Percentiles rank a stretch among this genome's conserved stretches.
Evolutionary conservation across 2,797 vertebrate genomes (phyloP).

Genomic region (Caiman crocodilus): DNA sequence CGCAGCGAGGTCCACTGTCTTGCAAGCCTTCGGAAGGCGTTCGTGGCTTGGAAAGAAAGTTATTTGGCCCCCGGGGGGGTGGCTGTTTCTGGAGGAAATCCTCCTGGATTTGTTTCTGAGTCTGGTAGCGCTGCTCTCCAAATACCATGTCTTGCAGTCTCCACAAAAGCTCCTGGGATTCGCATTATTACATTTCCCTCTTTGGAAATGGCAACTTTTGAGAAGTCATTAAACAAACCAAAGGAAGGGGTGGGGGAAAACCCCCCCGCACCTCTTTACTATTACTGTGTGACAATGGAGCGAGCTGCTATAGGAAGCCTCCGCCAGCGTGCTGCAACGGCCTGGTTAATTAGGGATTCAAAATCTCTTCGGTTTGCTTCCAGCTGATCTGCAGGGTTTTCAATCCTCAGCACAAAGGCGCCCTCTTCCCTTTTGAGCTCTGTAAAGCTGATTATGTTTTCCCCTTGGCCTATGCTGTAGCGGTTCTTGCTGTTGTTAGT

Average conservation of each 20-base stretch:
- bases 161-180: constrained; percentile 37
- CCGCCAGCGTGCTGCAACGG: background rate
- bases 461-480: background rate
- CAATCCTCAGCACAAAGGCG: background rate
- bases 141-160: background rate
- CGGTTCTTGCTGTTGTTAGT: background rate
- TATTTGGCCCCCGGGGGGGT: background rate
- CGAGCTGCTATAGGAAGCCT: constrained; percentile 16
- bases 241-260: constrained; percentile 16
- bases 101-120: background rate
- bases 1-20: background rate
- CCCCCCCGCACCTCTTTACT: background rate
- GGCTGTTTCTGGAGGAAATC: background rate
- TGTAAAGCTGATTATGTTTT: background rate
- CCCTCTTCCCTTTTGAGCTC: background rate
- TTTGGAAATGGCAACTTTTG: constrained; percentile 36
- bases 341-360: constrained; percentile 50
- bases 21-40: background rate
- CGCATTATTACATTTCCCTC: background rate
- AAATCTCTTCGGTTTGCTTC: background rate
- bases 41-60: background rate
- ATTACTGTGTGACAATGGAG: background rate
- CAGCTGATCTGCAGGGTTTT: background rate
- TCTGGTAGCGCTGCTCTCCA: background rate
- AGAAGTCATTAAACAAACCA: constrained; percentile 48